Conservation (phyloP, 1,140 invertebrate genomes). For the Pachyrhynchus sulphureomaculatus region DNA sequence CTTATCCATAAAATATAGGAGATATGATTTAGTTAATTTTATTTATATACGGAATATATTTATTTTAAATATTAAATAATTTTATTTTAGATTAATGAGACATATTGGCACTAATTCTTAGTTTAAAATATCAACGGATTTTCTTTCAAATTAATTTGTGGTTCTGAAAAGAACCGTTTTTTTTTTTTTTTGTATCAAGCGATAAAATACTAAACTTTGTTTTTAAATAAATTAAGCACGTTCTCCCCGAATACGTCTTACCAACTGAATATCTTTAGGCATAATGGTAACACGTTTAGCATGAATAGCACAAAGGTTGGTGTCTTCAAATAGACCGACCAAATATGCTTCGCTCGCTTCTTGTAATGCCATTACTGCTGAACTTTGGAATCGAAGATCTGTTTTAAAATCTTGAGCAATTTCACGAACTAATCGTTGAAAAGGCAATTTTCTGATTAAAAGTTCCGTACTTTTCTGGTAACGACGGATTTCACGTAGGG, state of each 20-base stretch:
- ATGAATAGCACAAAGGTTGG: conserved; percentile 84
- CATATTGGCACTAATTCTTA: no score
- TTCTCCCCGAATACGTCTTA: conserved; percentile 82
- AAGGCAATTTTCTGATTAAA: conserved; percentile 84
- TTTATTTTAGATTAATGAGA: no score
- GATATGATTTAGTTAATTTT: no score
- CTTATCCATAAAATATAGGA: no score
- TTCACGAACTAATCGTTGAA: conserved; percentile 82
- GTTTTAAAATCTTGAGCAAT: conserved; percentile 84
- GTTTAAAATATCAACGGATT: no score
- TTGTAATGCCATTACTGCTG: conserved; percentile 74
- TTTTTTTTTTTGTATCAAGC: no score
- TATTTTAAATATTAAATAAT: no score
- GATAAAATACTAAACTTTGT: no score
- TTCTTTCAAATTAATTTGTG: no score
- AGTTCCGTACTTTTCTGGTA: conserved; percentile 80
- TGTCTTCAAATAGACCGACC: conserved; percentile 79
- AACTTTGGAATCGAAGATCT: conserved; percentile 78
- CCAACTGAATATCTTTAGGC: conserved; percentile 93
- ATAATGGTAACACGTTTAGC: conserved; percentile 94
- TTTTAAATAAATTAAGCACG: conserved; percentile 64
- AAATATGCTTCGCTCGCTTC: conserved; percentile 85
- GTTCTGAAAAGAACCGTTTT: no score
- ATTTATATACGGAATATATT: no score
- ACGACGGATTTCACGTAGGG: conserved; percentile 79